phyloP scores from a whole-genome alignment of 2,888 invertebrate genomes.

The Scaptomyza flava region DNA sequence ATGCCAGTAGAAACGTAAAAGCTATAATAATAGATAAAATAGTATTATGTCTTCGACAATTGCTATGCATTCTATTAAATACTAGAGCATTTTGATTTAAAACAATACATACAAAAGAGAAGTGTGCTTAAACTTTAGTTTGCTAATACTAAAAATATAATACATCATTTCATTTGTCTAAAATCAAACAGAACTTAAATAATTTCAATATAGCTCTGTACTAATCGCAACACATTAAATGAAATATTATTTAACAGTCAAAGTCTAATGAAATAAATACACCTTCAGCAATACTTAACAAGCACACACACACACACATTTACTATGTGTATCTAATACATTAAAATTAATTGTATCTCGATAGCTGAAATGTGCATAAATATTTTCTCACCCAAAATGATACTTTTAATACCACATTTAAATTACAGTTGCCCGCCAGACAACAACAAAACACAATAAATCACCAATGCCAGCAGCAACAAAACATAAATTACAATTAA shows the following conservation, averaged over 20 bases:
- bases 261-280: background rate
- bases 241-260: background rate
- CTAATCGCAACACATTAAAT: background rate
- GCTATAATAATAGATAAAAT: too few relatives aligned
- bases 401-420: slow-evolving; percentile 15
- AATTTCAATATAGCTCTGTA: background rate
- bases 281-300: background rate
- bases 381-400: slow-evolving; percentile 10
- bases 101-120: too few relatives aligned
- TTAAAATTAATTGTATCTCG: slow-evolving; percentile 5
- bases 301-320: background rate
- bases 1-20: too few relatives aligned
- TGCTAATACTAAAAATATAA: too few relatives aligned
- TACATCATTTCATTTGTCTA: too few relatives aligned
- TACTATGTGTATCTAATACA: background rate
- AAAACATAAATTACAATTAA: slow-evolving; percentile 72
- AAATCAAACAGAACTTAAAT: background rate
- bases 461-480: slow-evolving; percentile 38
- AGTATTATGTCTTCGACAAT: too few relatives aligned
- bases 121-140: too few relatives aligned
- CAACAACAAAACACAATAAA: slow-evolving; percentile 47
- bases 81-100: too few relatives aligned
- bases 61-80: too few relatives aligned
- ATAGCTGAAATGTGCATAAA: slow-evolving; percentile 7
- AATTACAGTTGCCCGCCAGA: slow-evolving; percentile 6